These are phyloP conservation scores for Dermatemys mawii DNA, from an alignment of 2,113 vertebrate genomes.

Conservation along the genomic window DNA sequence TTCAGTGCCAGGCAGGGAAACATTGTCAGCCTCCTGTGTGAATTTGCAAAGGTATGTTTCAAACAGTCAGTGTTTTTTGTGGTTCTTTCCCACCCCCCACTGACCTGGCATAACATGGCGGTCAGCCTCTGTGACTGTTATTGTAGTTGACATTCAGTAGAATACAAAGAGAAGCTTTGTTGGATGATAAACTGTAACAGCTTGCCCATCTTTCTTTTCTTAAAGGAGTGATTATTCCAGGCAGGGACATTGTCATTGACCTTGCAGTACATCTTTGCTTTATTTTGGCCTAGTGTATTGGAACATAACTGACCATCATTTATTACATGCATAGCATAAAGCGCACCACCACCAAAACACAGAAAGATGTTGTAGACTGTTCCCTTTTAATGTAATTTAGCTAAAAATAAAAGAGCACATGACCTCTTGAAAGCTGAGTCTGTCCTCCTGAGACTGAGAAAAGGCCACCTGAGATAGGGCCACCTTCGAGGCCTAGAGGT, in stretches of 20 bases:
- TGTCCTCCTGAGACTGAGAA: conserved; percentile 50
- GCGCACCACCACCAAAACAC: conserved; percentile 44
- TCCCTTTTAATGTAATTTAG: background rate
- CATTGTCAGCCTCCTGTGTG: background rate
- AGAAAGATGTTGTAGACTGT: background rate
- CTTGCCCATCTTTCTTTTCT: background rate
- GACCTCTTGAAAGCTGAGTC: background rate
- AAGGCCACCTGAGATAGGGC: background rate
- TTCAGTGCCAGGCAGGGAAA: background rate
- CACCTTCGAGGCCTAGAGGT: background rate
- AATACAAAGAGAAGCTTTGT: background rate
- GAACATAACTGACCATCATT: background rate
- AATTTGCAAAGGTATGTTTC: background rate
- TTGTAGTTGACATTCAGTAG: background rate
- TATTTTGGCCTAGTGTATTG: background rate
- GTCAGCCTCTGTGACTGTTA: background rate
- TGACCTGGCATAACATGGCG: background rate
- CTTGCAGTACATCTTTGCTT: background rate
- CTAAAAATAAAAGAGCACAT: background rate
- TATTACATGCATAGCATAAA: conserved; percentile 43
- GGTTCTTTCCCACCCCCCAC: background rate
- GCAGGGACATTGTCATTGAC: background rate
- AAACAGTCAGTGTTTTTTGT: background rate
- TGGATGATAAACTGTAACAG: background rate
- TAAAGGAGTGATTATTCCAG: background rate